Base-by-base conservation (phyloP, 2,113 vertebrate genomes). In the Stegastes partitus region DNA sequence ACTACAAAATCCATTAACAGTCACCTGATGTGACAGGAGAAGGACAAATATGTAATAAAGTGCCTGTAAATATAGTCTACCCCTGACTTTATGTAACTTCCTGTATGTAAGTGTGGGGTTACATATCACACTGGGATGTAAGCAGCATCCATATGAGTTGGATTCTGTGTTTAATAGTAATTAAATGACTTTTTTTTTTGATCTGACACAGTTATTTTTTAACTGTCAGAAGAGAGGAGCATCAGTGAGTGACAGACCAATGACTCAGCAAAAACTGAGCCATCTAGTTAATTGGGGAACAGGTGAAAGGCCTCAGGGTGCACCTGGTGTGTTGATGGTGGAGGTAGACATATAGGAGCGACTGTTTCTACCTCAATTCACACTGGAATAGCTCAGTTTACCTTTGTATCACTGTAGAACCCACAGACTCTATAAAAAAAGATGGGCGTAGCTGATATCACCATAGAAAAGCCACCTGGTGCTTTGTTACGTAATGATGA, bases 231-330 rank as follows among this genome's bases (percentile, higher is more conserved):
- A 23, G 42, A 55, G 0, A 22, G 23, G 16, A 11, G 10, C 51
- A 23, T 6, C 68, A 28, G 50, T 74, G 22, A 68, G 37, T 19
- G 69, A 68, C 18, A 54, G 42, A 8, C 3, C 51, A 63, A 55
- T 93, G 90, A 92, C 83, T 85, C 76, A 72, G 83, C 87, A 81
- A 19, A 34, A 50, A 53, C 34, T 75, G 4, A 79, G 0, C 26
- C 63, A 19, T n/a, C 3, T 22, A 50, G 23, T 34, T 51, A 14
- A 45, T 34, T 25, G 34, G 5, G 16, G 8, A 25, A 11, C 71
- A 83, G 85, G 81, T 82, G 55, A 44, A 54, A 28, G 28, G 2
- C 3, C 14, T 12, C 26, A 12, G 28, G 42, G 22, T 59, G 9
- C 4, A 68, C 55, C 74, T 71, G 54, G 11, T 45, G 37, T 45